Conservation (phyloP, 2,888 invertebrate genomes). For the Sicus ferrugineus region DNA sequence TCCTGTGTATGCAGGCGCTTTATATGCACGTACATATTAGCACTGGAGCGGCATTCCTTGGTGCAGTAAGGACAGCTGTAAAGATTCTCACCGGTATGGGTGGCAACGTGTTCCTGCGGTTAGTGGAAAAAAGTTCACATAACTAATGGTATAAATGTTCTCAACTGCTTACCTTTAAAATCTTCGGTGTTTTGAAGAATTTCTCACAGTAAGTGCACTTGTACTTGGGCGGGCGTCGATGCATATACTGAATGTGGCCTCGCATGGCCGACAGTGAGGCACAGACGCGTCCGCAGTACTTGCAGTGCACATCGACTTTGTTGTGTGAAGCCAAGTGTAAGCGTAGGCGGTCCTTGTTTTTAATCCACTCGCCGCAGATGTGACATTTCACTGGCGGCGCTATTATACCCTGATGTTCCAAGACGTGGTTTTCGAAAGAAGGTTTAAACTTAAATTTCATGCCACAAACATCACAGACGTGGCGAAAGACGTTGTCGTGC, state of each 20-base stretch:
- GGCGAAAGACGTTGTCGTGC: slow-evolving; percentile 53
- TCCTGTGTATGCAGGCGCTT: slow-evolving; percentile 56
- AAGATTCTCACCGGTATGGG: slow-evolving; percentile 55
- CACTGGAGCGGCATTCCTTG: slow-evolving; percentile 57
- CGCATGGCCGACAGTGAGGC: slow-evolving; percentile 51
- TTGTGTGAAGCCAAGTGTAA: slow-evolving; percentile 43
- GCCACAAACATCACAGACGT: slow-evolving; percentile 57
- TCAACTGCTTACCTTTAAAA: slow-evolving; percentile 47
- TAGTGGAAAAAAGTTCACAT: background rate
- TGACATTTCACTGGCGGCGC: slow-evolving; percentile 54
- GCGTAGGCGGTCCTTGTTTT: slow-evolving; percentile 53
- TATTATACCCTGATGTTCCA: slow-evolving; percentile 55
- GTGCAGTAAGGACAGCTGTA: slow-evolving; percentile 58
- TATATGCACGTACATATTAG: slow-evolving; percentile 60
- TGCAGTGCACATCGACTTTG: slow-evolving; percentile 39
- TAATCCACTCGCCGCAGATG: slow-evolving; percentile 54
- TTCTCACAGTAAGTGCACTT: slow-evolving; percentile 56
- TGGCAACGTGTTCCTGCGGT: slow-evolving; percentile 55
- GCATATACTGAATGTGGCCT: slow-evolving; percentile 54
- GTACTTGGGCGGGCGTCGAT: slow-evolving; percentile 52
- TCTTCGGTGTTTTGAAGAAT: slow-evolving; percentile 54
- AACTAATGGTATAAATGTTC: background rate
- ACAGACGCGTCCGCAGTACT: slow-evolving; percentile 44
- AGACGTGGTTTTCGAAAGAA: slow-evolving; percentile 53
- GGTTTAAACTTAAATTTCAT: slow-evolving; percentile 57